Evolutionary conservation across 1,140 invertebrate species (phyloP), one percentile per base, ranked within the genome.

Genomic region (Listronotus oregonensis): DNA sequence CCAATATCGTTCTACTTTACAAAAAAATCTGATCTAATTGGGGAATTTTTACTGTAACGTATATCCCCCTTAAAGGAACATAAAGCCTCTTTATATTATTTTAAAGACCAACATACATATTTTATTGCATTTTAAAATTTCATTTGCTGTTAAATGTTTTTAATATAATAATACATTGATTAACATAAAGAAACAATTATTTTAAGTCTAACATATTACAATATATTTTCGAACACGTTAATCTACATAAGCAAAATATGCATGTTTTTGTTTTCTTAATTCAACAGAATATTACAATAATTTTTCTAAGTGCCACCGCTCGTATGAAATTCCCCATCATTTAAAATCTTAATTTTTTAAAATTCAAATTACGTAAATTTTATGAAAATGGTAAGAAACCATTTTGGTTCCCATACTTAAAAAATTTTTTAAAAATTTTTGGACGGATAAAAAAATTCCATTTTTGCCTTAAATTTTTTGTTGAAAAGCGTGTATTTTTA

Each of bases 341-440:
- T 46, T 15, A 46, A 15, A 46, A 46, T 15, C n/a, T 6, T 15
- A 46, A 46, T 46, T 15, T 15, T 15, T 15, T 12, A 6, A 18
- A 18, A 46, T 46, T 15, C 5, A 46, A 46, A 46, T 46, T 46
- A 14, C n/a, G n/a, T 46, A 46, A 15, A 46, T 46, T 46, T 46
- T 46, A 46, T 46, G 43, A 15, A 6, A 14, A 46, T 46, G 12
- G 5, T 46, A 46, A 46, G 43, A 46, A 14, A 5, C 17, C 12
- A 12, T 9, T 9, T 34, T 9, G 32, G 32, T 34, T 34, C 5
- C 32, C 32, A 12, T 15, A 46, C 17, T 46, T 15, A 46, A 18
- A 6, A 12, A 6, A 12, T 46, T 14, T 15, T 15, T 6, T 15
- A 46, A 46, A 46, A 5, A 46, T 46, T 46, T 46, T 34, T 6